phyloP scores from a whole-genome alignment of 2,113 vertebrate species.

The Dinomys branickii region DNA sequence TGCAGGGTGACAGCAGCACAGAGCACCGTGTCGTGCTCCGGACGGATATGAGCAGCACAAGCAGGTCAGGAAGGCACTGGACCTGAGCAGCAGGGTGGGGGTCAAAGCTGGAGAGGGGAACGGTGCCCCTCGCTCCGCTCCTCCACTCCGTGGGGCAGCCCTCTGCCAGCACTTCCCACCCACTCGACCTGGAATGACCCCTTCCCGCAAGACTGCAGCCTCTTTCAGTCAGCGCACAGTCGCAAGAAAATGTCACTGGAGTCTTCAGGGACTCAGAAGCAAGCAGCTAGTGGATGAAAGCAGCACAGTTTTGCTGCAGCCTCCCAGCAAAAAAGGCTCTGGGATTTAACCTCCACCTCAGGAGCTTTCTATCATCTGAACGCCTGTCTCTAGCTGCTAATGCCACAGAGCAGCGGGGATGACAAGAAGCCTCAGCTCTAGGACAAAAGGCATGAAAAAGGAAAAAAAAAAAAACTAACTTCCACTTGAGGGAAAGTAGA shows the following conservation, averaged over 20 bases:
- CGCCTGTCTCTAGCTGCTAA: neutral
- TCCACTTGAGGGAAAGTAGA: neutral
- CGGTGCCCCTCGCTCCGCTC: rapidly evolving
- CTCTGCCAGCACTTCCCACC: neutral
- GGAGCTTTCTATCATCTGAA: neutral
- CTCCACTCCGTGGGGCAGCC: neutral
- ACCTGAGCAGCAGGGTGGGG: neutral
- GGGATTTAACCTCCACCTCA: neutral
- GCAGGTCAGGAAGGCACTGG: neutral
- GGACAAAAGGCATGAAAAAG: neutral
- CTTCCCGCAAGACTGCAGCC: slow-evolving; percentile 2
- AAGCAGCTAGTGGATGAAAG: neutral
- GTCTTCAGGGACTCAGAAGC: slow-evolving; percentile 40
- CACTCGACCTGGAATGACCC: rapidly evolving
- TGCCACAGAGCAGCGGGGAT: neutral
- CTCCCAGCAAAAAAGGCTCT: neutral
- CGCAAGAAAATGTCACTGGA: slow-evolving; percentile 38
- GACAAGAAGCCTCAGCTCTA: slow-evolving; percentile 1
- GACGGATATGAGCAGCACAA: neutral
- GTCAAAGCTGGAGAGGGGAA: neutral
- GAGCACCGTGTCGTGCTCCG: neutral
- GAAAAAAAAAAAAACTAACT: neutral
- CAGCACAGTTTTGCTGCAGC: neutral
- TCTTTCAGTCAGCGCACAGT: neutral
- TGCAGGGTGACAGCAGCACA: neutral